These are phyloP conservation scores for Nanorana parkeri DNA, from an alignment of 2,113 vertebrate genomes.

Conservation along the genomic window DNA sequence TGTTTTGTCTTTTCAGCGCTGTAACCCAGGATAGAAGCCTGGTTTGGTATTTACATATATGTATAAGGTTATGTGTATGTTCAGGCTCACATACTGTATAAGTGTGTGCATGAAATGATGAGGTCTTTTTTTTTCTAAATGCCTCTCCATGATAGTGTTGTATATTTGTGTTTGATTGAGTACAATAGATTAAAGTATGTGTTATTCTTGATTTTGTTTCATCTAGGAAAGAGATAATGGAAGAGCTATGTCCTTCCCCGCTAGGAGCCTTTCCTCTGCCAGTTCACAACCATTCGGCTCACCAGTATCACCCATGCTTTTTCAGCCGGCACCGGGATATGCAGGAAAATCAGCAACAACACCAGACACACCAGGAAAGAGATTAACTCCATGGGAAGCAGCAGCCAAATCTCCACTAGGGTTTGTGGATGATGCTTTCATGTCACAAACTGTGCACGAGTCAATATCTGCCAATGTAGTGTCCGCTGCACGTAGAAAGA, in stretches of 20 bases:
- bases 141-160: no score
- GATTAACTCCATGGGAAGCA: constrained; percentile 89
- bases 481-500: constrained; percentile 86
- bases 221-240: constrained; percentile 68
- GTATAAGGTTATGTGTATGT: no score
- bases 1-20: no score
- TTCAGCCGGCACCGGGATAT: constrained; percentile 63
- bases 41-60: no score
- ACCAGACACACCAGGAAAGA: constrained; percentile 73
- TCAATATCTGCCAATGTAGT: constrained; percentile 81
- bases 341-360: constrained; percentile 51
- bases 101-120: no score
- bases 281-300: constrained; percentile 68
- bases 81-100: no score
- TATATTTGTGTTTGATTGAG: no score
- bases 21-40: no score
- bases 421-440: constrained; percentile 89
- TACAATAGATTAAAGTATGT: background rate
- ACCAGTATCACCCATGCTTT: constrained; percentile 66
- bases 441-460: constrained; percentile 80
- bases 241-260: constrained; percentile 81
- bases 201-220: constrained; percentile 41
- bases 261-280: constrained; percentile 66
- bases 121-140: no score
- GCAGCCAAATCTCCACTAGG: constrained; percentile 87